phyloP scores from a whole-genome alignment of 2,888 invertebrate genomes.

The Xestia c-nigrum region DNA sequence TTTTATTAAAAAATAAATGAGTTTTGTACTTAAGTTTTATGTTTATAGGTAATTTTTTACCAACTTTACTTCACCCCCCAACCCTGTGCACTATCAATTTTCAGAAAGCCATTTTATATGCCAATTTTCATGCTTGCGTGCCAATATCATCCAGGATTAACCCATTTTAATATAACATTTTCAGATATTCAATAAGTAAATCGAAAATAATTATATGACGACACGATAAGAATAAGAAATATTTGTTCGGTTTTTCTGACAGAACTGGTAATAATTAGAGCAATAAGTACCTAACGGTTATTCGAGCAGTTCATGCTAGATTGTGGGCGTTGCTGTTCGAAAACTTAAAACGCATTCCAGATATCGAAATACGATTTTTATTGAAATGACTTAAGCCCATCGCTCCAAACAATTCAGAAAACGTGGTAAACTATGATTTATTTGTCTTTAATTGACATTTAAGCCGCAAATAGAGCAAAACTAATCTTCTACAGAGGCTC shows the following conservation, averaged over 20 bases:
- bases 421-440: not conserved
- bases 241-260: not conserved
- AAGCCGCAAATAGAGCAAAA: not conserved
- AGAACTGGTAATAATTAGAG: not conserved
- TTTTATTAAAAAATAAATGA: too few species aligned
- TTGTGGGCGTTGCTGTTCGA: conserved; percentile 38
- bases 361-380: not conserved
- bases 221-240: too few species aligned
- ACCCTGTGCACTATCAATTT: too few species aligned
- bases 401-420: not conserved
- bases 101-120: too few species aligned
- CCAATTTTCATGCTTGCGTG: too few species aligned
- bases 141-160: too few species aligned
- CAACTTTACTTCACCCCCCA: too few species aligned
- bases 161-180: too few species aligned
- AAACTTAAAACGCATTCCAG: not conserved
- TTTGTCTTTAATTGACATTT: not conserved
- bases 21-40: too few species aligned
- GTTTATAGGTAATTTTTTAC: too few species aligned
- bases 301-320: not conserved
- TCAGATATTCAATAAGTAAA: too few species aligned
- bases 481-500: not conserved
- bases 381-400: not conserved
- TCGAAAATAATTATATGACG: too few species aligned
- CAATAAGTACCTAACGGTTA: not conserved